Percentiles rank a stretch among this genome's conserved stretches.
These are phyloP conservation scores for Drosophila novamexicana DNA, from an alignment of 1,140 invertebrate species.

Conservation along the genomic window DNA sequence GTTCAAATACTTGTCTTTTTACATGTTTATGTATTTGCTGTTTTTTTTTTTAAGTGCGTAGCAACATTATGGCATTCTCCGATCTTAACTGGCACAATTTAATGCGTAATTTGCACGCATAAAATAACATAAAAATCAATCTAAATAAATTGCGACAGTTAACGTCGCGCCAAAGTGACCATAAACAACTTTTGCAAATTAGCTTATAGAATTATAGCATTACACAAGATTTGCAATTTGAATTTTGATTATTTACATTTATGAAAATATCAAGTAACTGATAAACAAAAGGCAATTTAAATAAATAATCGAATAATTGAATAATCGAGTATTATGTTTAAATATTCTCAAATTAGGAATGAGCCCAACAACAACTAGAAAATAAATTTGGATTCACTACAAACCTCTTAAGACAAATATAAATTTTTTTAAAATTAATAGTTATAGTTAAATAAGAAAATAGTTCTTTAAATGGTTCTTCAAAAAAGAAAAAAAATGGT, in stretches of 20 bases:
- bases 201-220: constrained; percentile 32
- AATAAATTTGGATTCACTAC: too few relatives aligned
- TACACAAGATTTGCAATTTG: constrained; percentile 16
- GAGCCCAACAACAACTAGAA: too few relatives aligned
- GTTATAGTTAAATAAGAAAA: too few relatives aligned
- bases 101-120: constrained; percentile 67
- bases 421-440: too few relatives aligned
- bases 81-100: constrained; percentile 60
- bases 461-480: too few relatives aligned
- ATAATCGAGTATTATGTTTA: too few relatives aligned
- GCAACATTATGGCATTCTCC: constrained; percentile 56
- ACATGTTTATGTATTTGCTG: constrained; percentile 3
- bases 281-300: too few relatives aligned
- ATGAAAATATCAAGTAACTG: too few relatives aligned
- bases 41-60: constrained; percentile 23
- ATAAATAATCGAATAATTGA: too few relatives aligned
- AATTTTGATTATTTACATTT: constrained; percentile 7
- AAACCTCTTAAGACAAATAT: too few relatives aligned
- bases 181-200: constrained; percentile 44
- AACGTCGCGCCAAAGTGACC: constrained; percentile 35
- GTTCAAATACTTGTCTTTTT: constrained; percentile 34
- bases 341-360: too few relatives aligned
- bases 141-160: constrained; percentile 57
- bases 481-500: too few relatives aligned
- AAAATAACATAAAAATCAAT: constrained; percentile 56